A percentile compares a stretch with the other conserved stretches of the same genome.
Evolutionary conservation across 2,888 invertebrate genomes (phyloP).

Genomic region (Rhamnusium bicolor): DNA sequence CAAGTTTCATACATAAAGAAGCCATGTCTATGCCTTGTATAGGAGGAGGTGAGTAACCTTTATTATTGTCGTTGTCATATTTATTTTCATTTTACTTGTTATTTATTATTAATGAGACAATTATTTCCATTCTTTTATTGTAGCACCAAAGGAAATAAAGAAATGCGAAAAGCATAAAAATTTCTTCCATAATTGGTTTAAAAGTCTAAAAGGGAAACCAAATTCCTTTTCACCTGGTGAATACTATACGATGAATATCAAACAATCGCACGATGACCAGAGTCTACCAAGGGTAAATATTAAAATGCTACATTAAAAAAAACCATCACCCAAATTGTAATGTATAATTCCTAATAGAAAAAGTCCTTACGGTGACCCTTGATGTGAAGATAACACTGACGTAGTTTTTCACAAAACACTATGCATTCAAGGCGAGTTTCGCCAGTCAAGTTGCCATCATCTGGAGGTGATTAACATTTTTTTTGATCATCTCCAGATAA

Average conservation of each 20-base stretch:
- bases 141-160: conserved; percentile 3
- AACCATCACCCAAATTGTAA: no score
- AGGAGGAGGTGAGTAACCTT: conserved; percentile 4
- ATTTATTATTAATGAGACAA: background rate
- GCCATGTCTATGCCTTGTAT: conserved; percentile 8
- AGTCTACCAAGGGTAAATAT: conserved; percentile 53
- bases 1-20: conserved; percentile 46
- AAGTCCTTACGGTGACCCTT: no score
- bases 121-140: background rate
- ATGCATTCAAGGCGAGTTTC: no score
- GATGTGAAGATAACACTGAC: no score
- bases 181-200: conserved; percentile 9
- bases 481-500: no score
- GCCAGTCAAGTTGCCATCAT: no score
- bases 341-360: no score
- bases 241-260: conserved; percentile 58
- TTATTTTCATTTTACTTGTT: background rate
- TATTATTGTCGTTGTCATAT: no score
- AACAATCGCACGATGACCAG: conserved; percentile 46
- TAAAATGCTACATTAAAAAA: no score
- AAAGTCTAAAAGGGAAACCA: conserved; percentile 1
- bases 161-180: conserved; percentile 11
- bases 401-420: no score
- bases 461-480: no score
- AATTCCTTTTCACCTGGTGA: conserved; percentile 4